Conservation (phyloP, 1,140 invertebrate genomes). For the Heliconius eleuchia region DNA sequence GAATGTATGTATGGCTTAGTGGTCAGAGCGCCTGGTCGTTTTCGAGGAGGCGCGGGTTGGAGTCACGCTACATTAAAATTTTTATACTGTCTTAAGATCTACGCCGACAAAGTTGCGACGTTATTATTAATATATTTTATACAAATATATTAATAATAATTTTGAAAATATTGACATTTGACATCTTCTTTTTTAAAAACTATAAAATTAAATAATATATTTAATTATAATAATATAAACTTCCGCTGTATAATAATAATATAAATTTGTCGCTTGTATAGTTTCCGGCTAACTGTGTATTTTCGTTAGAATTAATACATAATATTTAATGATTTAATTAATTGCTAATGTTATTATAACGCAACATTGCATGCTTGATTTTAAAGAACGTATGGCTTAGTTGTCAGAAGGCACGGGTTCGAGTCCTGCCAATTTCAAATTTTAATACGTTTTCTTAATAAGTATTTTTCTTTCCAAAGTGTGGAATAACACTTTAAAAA, state of each 20-base stretch:
- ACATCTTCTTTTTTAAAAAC: not conserved
- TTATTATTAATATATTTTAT: not conserved
- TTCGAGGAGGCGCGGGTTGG: too few species aligned
- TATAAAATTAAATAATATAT: not conserved
- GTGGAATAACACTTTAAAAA: too few species aligned
- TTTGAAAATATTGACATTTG: not conserved
- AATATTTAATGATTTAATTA: not conserved
- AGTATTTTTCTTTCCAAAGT: too few species aligned
- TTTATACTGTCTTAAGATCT: too few species aligned
- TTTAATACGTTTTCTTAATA: too few species aligned
- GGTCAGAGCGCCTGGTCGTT: too few species aligned
- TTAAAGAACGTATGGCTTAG: not conserved
- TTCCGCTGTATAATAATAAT: constrained; percentile 10
- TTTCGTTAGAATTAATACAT: not conserved
- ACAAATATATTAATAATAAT: not conserved
- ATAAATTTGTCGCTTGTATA: not conserved
- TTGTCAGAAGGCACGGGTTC: too few species aligned
- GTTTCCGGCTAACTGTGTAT: not conserved
- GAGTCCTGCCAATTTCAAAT: too few species aligned
- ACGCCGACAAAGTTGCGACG: too few species aligned
- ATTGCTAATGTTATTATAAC: constrained; percentile 1
- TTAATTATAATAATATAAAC: not conserved
- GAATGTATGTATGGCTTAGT: too few species aligned
- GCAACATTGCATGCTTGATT: not conserved
- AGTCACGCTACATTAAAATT: too few species aligned